Conservation (phyloP, 2,797 vertebrate species). For the Poeciliopsis presidionis region DNA sequence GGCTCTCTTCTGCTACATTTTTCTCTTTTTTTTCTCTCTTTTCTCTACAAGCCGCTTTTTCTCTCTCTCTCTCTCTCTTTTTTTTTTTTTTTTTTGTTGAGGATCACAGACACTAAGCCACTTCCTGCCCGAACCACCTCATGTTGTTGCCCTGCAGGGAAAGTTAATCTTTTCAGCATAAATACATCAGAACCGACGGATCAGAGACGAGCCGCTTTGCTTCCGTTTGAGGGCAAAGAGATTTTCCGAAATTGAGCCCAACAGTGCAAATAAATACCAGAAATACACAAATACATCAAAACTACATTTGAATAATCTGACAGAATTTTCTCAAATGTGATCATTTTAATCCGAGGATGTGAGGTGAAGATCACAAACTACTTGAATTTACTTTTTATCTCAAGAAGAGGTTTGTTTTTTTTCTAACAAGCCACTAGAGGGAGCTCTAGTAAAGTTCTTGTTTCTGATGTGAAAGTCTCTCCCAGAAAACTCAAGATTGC, state of each 20-base stretch:
- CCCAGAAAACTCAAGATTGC: conserved; percentile 11
- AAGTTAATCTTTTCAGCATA: conserved; percentile 59
- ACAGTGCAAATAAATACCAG: background rate
- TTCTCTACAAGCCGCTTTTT: background rate
- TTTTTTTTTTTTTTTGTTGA: conserved; percentile 43
- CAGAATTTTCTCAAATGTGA: background rate
- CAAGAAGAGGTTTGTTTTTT: background rate
- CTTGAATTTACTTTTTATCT: background rate
- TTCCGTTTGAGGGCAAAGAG: conserved; percentile 17
- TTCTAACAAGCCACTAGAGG: conserved; percentile 52
- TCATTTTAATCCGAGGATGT: background rate
- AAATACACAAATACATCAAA: background rate
- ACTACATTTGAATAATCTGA: background rate
- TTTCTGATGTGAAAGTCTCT: background rate
- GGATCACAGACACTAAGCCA: conserved; percentile 49
- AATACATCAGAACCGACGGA: conserved; percentile 57
- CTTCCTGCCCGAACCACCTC: conserved; percentile 43
- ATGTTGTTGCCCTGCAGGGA: conserved; percentile 42
- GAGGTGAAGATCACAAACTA: background rate
- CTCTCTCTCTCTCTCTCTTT: too few relatives aligned
- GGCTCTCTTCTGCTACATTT: conserved; percentile 2
- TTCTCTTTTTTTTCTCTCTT: conserved; percentile 2
- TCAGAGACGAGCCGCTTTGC: conserved; percentile 12
- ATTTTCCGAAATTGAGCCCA: background rate
- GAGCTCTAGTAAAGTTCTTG: conserved; percentile 43